Evolutionary conservation across 2,888 invertebrate genomes (phyloP), one percentile per base, ranked within the genome.

Genomic region (Trimorus sp.): DNA sequence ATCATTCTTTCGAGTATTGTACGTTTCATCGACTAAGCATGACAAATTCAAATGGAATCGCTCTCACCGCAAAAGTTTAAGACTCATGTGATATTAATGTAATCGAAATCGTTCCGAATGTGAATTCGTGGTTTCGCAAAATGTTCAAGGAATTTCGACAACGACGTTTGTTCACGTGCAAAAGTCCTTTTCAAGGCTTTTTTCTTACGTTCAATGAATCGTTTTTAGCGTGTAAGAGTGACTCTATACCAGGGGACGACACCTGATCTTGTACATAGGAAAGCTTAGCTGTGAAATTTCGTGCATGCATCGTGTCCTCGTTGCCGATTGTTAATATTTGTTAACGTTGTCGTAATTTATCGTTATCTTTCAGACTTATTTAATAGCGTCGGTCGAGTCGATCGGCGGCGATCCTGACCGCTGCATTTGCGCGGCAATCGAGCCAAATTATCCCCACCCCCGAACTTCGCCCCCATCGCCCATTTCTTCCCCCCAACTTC

Each of bases 241-340:
- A 40, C 37, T 60, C 60, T 54, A 0, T 69, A 63, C n/a, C 36
- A 59, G 54, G 36, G 49, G 38, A 69, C 53, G 56, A 74, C 37
- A 65, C 53, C 56, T 73, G 42, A 49, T 49, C 16, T 74, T 66
- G 77, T 79, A 73, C n/a, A 79, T 79, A 74, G 53, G 42, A 60
- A 70, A 74, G 73, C 74, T 79, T 74, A 62, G 56, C 68, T 69
- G 69, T 73, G 71, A 73, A 58, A 62, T 69, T 65, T 68, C 45
- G 69, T 54, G 54, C 59, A 54, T 66, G 48, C 71, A 66, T 71
- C 68, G 26, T 68, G 26, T 62, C 59, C 45, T 54, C 59, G 60
- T 66, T 68, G 49, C 66, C 51, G 56, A 74, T 79, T 79, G 70
- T 74, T 79, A 59, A 69, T 65, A 56, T 45, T 79, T 63, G 69